A percentile compares a stretch with the other conserved stretches of the same genome.
phyloP scores from a whole-genome alignment of 1,140 invertebrate genomes.

The Drosophila simulans region DNA sequence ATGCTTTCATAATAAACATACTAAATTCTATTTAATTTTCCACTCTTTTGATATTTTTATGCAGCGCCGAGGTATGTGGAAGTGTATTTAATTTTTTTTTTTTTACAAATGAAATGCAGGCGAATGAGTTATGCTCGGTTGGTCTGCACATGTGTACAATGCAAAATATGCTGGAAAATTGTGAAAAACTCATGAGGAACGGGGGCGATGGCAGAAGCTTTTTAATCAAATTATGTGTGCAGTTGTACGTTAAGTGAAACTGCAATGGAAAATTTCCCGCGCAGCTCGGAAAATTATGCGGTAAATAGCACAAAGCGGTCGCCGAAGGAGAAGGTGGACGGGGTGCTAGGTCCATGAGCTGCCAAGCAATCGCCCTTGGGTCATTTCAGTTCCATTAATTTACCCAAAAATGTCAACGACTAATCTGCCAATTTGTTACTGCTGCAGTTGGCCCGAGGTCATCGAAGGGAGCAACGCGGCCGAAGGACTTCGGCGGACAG shows the following conservation, averaged over 20 bases:
- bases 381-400: conserved; percentile 77
- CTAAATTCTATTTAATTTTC: conserved; percentile 61
- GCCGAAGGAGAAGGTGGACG: not conserved
- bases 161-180: conserved; percentile 58
- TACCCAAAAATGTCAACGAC: conserved; percentile 77
- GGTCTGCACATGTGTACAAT: conserved; percentile 59
- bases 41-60: conserved; percentile 45
- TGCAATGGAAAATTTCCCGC: conserved; percentile 41
- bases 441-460: conserved; percentile 39
- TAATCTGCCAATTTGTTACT: conserved; percentile 81
- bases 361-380: conserved; percentile 52
- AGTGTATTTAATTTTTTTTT: conserved; percentile 31
- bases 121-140: conserved; percentile 56
- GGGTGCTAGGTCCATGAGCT: conserved; percentile 13
- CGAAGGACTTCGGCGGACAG: conserved; percentile 14
- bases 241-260: conserved; percentile 72
- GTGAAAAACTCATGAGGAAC: conserved; percentile 27
- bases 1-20: conserved; percentile 52
- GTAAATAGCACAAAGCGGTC: conserved; percentile 53
- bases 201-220: conserved; percentile 32
- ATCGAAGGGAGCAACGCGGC: conserved; percentile 1
- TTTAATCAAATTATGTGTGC: conserved; percentile 82
- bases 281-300: conserved; percentile 65
- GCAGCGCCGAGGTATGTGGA: conserved; percentile 30
- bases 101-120: conserved; percentile 70